phyloP scores from a whole-genome alignment of 2,797 vertebrate genomes.

The Avahi laniger region DNA sequence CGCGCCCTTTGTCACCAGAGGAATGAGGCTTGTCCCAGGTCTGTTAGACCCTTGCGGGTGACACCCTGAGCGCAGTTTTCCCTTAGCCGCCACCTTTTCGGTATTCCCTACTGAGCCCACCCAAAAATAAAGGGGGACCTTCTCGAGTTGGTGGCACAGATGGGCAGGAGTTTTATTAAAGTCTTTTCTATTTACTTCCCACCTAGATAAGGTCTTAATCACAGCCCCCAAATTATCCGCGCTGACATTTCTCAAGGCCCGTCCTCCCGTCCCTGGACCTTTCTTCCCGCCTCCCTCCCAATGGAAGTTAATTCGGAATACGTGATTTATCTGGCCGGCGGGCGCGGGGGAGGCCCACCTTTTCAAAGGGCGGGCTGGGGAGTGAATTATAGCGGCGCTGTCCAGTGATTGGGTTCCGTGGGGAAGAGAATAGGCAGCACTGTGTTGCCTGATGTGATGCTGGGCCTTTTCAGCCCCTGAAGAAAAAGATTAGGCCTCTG shows the following conservation, averaged over 20 bases:
- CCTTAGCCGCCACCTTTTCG: constrained; percentile 66
- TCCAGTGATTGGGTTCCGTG: constrained; percentile 93
- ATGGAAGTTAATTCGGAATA: constrained; percentile 92
- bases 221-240: constrained; percentile 90
- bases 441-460: constrained; percentile 87
- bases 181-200: constrained; percentile 95
- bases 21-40: constrained; percentile 11
- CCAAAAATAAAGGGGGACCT: constrained; percentile 70
- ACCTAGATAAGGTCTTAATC: constrained; percentile 93
- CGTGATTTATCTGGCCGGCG: constrained; percentile 87
- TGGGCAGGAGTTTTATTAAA: constrained; percentile 86
- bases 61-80: constrained; percentile 70
- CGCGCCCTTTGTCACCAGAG: constrained; percentile 33
- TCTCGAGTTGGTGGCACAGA: constrained; percentile 80
- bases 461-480: constrained; percentile 86
- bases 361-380: constrained; percentile 90
- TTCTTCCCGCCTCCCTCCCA: constrained; percentile 89
- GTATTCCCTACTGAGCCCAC: constrained; percentile 69
- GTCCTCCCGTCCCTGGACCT: constrained; percentile 90
- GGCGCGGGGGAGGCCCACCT: constrained; percentile 87
- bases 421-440: constrained; percentile 90
- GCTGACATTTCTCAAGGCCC: constrained; percentile 91
- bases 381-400: constrained; percentile 91
- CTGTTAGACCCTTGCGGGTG: constrained; percentile 46
- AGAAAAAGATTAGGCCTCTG: constrained; percentile 92